Percentiles rank a stretch among this genome's conserved stretches.
Evolutionary conservation across 2,888 invertebrate species (phyloP).

Genomic region (Pantelozetes paolii): DNA sequence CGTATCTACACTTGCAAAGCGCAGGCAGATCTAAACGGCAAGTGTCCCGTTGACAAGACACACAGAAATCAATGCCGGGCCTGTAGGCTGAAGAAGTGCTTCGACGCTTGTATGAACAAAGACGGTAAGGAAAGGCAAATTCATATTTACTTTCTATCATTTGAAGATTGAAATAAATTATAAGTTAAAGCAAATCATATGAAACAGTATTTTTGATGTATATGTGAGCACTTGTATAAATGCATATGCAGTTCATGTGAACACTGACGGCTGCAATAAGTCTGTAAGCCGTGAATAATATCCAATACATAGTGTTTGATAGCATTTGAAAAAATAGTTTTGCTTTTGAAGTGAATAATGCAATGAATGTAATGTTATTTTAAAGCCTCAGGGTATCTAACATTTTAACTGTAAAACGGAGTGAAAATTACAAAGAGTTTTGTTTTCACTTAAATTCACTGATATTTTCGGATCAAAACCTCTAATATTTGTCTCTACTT

Average conservation of each 20-base stretch:
- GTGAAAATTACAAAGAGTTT: neutral
- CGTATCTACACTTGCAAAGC: slow-evolving; percentile 96
- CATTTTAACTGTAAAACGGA: slow-evolving; percentile 19
- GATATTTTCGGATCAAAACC: neutral
- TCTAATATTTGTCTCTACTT: too few species aligned
- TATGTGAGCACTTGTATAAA: neutral
- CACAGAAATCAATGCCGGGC: slow-evolving; percentile 95
- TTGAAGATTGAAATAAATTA: too few species aligned
- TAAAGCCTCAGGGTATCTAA: slow-evolving; percentile 25
- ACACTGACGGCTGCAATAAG: slow-evolving; percentile 21
- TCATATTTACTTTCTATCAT: too few species aligned
- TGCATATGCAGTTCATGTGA: slow-evolving; percentile 30
- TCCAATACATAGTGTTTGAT: neutral
- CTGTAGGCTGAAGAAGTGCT: slow-evolving; percentile 89
- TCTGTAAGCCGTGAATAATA: slow-evolving; percentile 32
- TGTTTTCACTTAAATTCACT: neutral
- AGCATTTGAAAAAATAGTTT: neutral
- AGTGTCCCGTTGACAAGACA: slow-evolving; percentile 93
- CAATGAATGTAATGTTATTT: slow-evolving; percentile 21
- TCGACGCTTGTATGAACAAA: slow-evolving; percentile 94
- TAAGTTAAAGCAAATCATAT: neutral
- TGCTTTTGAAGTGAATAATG: neutral
- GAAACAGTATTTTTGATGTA: neutral
- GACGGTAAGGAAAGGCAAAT: slow-evolving; percentile 69
- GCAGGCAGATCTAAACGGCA: slow-evolving; percentile 74